Conservation (phyloP, 2,888 invertebrate genomes). For the Erebia ligea region DNA sequence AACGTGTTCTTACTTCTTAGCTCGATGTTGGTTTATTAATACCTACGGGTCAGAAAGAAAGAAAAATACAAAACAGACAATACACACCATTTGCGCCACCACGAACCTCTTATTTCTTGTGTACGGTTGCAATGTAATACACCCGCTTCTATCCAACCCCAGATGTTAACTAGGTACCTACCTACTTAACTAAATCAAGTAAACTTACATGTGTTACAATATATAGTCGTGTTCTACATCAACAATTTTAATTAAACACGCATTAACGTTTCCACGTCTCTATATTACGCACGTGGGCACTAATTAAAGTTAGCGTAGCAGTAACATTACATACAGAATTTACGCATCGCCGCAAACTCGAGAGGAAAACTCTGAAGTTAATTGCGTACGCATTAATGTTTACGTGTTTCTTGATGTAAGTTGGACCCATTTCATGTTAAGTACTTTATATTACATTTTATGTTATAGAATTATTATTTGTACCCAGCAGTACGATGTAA, state of each 20-base stretch:
- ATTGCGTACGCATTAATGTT: constrained; percentile 10
- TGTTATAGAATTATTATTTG: too few species aligned
- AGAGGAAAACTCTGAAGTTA: constrained; percentile 13
- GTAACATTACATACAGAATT: constrained; percentile 17
- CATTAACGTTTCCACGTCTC: constrained; percentile 13
- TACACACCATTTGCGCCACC: too few species aligned
- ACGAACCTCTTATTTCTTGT: too few species aligned
- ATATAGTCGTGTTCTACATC: constrained; percentile 7
- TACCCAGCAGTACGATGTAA: too few species aligned
- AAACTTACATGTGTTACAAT: constrained; percentile 8
- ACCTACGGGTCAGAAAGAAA: too few species aligned
- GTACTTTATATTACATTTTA: too few species aligned
- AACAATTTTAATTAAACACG: constrained; percentile 23
- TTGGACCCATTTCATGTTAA: not conserved
- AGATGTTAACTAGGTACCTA: not conserved
- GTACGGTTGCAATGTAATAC: too few species aligned
- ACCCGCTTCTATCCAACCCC: not conserved
- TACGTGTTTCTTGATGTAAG: constrained; percentile 9
- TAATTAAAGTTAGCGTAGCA: constrained; percentile 24
- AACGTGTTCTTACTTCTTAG: too few species aligned
- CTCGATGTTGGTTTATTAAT: too few species aligned
- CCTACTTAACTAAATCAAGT: not conserved
- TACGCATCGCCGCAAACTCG: constrained; percentile 13
- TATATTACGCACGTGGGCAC: constrained; percentile 18
- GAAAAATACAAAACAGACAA: too few species aligned